phyloP scores from a whole-genome alignment of 2,888 invertebrate species.

The Calameuta pallipes region DNA sequence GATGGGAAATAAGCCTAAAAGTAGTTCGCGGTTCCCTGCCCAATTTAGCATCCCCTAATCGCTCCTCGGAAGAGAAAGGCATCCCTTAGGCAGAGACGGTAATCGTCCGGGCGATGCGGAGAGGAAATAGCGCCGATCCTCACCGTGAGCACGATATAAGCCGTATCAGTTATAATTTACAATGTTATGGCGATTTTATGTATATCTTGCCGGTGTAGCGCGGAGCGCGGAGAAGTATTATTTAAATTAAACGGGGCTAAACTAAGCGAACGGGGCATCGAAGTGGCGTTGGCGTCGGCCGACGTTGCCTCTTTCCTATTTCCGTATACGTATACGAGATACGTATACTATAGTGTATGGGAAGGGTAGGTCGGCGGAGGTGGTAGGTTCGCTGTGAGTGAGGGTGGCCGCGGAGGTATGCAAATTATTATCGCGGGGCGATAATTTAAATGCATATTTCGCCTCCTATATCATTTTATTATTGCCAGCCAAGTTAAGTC shows the following conservation, averaged over 20 bases:
- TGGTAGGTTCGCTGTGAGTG: conserved; percentile 12
- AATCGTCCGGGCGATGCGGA: conserved; percentile 33
- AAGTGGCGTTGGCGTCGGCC: conserved; percentile 31
- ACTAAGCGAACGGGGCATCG: conserved; percentile 61
- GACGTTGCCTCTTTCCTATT: neutral
- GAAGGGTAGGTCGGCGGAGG: conserved; percentile 25
- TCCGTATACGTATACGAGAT: neutral
- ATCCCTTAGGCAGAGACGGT: conserved; percentile 26
- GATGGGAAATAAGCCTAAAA: neutral
- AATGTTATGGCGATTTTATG: conserved; percentile 67
- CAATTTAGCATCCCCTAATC: conserved; percentile 34
- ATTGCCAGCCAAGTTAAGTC: conserved; percentile 64
- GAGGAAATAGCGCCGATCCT: conserved; percentile 13
- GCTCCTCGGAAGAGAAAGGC: neutral
- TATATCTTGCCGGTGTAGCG: conserved; percentile 58
- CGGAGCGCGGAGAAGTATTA: conserved; percentile 62
- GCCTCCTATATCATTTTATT: conserved; percentile 67
- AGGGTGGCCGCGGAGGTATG: conserved; percentile 58
- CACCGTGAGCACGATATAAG: conserved; percentile 54
- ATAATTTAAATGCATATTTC: conserved; percentile 68
- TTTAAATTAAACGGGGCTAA: conserved; percentile 67
- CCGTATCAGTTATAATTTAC: conserved; percentile 67
- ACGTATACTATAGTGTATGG: neutral
- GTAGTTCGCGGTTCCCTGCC: conserved; percentile 1
- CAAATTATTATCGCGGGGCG: conserved; percentile 67